These are phyloP conservation scores for Cryptoblepharus egeriae DNA, from an alignment of 2,797 vertebrate species.

Conservation along the genomic window DNA sequence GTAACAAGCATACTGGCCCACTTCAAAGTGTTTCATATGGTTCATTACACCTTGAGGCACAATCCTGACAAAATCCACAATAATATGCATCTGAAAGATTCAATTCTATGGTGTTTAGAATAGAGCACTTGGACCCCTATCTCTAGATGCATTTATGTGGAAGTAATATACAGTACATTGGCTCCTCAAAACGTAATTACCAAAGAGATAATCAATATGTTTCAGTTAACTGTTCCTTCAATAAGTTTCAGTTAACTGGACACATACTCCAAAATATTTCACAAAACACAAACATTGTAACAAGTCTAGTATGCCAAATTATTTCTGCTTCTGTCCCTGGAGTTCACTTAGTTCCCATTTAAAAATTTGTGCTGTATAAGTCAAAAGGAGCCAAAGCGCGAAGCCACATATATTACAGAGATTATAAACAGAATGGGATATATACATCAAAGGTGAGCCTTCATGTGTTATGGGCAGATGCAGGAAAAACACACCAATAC, in stretches of 20 bases:
- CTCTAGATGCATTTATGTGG: not conserved
- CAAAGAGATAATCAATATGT: constrained; percentile 30
- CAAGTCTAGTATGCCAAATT: not conserved
- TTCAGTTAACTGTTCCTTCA: constrained; percentile 28
- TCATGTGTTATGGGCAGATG: constrained; percentile 62
- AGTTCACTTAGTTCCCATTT: constrained; percentile 18
- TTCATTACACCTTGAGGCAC: not conserved
- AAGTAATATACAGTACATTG: not conserved
- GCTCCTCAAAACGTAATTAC: not conserved
- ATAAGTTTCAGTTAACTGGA: constrained; percentile 1
- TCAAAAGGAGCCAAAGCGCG: constrained; percentile 60
- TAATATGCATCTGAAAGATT: not conserved
- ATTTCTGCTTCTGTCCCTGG: not conserved
- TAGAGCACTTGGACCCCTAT: not conserved
- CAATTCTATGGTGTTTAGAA: not conserved
- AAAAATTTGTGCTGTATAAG: constrained; percentile 50
- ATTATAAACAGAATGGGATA: constrained; percentile 55
- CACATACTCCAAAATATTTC: not conserved
- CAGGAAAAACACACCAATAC: constrained; percentile 62
- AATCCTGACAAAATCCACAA: not conserved
- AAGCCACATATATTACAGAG: not conserved
- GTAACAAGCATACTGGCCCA: constrained; percentile 33
- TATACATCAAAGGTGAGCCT: constrained; percentile 47
- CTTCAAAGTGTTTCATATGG: not conserved
- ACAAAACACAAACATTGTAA: constrained; percentile 7